Base-by-base conservation (phyloP, 2,113 vertebrate species). In the Bubo bubo region DNA sequence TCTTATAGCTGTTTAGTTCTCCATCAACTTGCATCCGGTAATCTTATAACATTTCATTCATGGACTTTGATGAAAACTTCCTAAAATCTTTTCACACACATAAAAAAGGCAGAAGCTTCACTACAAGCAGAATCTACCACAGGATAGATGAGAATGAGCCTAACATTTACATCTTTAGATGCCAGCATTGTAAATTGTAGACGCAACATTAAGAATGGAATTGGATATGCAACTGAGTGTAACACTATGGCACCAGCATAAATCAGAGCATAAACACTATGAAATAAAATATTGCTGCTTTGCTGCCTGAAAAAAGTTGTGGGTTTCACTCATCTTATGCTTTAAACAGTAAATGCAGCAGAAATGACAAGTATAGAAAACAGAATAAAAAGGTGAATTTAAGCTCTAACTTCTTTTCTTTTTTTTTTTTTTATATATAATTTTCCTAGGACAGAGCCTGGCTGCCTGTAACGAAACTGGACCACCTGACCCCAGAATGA, bases 191-290 rank as follows among this genome's bases (percentile, higher is more conserved):
- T 88, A 93, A 92, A 83, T 73, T 13, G 15, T 35, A 50, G 75
- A 88, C 83, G 79, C 49, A 93, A 73, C 55, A 53, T 83, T 76
- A 90, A 79, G 35, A 86, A 41, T 80, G 63, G 75, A 83, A 93
- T 62, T 95, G 83, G 45, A 86, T 90, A 71, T 74, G 63, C 72
- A 95, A 45, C 71, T 83, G 86, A 74, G 82, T 76, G 83, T 39
- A 92, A 95, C 72, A 10, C 26, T 45, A 62, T 50, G 63, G 63
- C 55, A 80, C n/a, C 50, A 58, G n/a, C 59, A 94, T 86, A 97
- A 95, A 94, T 95, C 93, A 95, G 77, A 92, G 23, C 34, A 83
- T 66, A 86, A 96, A 86, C 50, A 41, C 55, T 49, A 58, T 34
- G 82, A 91, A 96, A 90, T 18, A 76, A 90, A 94, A 90, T 70